These are phyloP conservation scores for Tupiocoris notatus DNA, from an alignment of 2,888 invertebrate genomes.

Conservation along the genomic window DNA sequence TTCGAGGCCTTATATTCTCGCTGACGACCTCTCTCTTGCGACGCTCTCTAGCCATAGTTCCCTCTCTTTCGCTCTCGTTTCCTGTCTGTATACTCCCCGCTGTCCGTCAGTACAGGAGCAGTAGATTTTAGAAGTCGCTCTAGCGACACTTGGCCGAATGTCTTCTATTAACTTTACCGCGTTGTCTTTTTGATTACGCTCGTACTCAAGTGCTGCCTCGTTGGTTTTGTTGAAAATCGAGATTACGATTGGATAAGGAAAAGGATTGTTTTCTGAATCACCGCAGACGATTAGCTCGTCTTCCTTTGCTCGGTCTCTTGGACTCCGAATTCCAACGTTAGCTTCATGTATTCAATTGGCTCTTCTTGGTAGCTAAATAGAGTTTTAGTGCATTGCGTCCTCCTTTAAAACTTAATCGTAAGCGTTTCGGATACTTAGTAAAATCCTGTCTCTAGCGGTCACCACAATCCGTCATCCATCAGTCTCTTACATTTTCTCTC, in stretches of 20 bases:
- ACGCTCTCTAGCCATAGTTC: not conserved
- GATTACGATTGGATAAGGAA: not conserved
- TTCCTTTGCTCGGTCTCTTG: too few relatives aligned
- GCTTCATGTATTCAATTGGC: too few relatives aligned
- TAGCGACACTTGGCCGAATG: constrained; percentile 19
- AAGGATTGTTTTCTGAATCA: not conserved
- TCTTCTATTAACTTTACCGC: constrained; percentile 20
- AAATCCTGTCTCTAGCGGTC: too few relatives aligned
- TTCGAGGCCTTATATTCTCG: not conserved
- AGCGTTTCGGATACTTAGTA: too few relatives aligned
- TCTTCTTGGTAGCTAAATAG: too few relatives aligned
- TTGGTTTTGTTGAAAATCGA: not conserved
- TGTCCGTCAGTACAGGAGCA: not conserved
- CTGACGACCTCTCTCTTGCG: not conserved
- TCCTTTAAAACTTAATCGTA: too few relatives aligned
- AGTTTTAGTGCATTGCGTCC: too few relatives aligned
- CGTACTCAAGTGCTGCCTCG: not conserved
- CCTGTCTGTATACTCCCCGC: not conserved
- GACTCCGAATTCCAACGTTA: too few relatives aligned
- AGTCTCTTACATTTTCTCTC: too few relatives aligned
- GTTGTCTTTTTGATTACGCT: constrained; percentile 1
- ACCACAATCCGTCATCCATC: too few relatives aligned
- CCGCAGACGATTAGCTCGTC: not conserved
- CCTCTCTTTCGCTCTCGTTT: not conserved
- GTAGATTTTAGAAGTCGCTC: constrained; percentile 3